Percentiles rank a stretch among this genome's conserved stretches.
Evolutionary conservation across 2,797 vertebrate species (phyloP).

Genomic region (Aphelocoma californica): DNA sequence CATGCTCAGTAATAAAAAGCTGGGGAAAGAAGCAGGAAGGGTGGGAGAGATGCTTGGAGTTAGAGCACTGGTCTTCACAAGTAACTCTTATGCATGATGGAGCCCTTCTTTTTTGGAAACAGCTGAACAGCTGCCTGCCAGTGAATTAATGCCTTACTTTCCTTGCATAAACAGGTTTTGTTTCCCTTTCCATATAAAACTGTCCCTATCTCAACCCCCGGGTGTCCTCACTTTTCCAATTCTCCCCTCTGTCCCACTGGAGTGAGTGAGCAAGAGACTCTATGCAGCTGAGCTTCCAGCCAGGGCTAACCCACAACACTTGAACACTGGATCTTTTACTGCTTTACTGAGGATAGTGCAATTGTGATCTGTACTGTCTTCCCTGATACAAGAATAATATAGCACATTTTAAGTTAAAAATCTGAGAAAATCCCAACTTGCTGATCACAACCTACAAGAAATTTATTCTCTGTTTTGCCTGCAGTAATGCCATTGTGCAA

Average conservation of each 20-base stretch:
- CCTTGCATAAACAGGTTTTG: neutral
- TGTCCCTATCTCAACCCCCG: accelerated
- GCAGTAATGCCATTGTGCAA: neutral
- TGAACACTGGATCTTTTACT: neutral
- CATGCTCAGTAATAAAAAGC: neutral
- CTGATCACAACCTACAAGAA: neutral
- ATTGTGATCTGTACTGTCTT: neutral
- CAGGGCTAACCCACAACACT: neutral
- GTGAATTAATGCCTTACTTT: neutral
- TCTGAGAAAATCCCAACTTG: neutral
- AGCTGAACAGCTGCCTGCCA: neutral
- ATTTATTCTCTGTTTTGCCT: neutral
- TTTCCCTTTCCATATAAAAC: neutral
- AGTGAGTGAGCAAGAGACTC: neutral
- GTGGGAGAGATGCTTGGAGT: neutral
- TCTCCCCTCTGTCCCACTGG: neutral
- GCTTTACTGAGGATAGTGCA: neutral
- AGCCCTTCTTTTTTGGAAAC: neutral
- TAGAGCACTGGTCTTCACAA: neutral
- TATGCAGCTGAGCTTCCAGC: neutral
- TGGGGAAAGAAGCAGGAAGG: neutral
- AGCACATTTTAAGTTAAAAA: neutral
- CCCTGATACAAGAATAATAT: neutral
- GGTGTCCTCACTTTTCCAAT: neutral
- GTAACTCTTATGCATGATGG: neutral